phyloP scores from a whole-genome alignment of 1,140 invertebrate species.

The Onthophagus taurus region DNA sequence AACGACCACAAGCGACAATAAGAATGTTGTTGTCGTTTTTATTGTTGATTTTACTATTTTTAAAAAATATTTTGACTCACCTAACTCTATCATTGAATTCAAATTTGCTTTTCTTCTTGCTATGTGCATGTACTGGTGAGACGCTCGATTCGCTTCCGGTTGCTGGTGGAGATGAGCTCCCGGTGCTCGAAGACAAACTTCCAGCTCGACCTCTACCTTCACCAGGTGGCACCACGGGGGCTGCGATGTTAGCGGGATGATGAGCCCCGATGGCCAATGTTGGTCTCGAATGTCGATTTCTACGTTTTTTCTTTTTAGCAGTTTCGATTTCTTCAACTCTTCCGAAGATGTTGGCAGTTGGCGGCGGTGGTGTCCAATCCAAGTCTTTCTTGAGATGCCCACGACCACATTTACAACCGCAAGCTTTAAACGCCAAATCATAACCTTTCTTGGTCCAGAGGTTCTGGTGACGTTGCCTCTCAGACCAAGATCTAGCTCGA shows the following conservation, averaged over 20 bases:
- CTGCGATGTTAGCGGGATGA: conserved; percentile 37
- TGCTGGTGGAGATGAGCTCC: conserved; percentile 55
- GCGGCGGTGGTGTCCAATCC: conserved; percentile 72
- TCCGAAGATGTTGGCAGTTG: conserved; percentile 36
- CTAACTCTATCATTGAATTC: conserved; percentile 70
- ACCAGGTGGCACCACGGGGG: conserved; percentile 31
- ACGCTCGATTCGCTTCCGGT: conserved; percentile 60
- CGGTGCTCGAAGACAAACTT: conserved; percentile 55
- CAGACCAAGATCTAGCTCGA: conserved; percentile 85
- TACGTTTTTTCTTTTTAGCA: conserved; percentile 61
- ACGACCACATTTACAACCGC: conserved; percentile 77
- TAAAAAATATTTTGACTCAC: too few relatives aligned
- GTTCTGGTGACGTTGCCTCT: conserved; percentile 86
- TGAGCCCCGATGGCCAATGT: conserved; percentile 43
- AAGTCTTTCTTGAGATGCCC: conserved; percentile 91
- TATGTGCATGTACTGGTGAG: conserved; percentile 54
- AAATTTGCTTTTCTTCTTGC: conserved; percentile 64
- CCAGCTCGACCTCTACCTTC: conserved; percentile 46
- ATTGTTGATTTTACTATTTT: too few relatives aligned
- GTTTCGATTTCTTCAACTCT: conserved; percentile 37
- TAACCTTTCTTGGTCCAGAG: conserved; percentile 97
- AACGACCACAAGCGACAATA: too few relatives aligned
- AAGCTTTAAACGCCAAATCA: conserved; percentile 84
- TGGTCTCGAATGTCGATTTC: conserved; percentile 53
- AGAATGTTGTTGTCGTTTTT: too few relatives aligned